Base-by-base conservation (phyloP, 2,797 vertebrate species). In the Podargus strigoides region DNA sequence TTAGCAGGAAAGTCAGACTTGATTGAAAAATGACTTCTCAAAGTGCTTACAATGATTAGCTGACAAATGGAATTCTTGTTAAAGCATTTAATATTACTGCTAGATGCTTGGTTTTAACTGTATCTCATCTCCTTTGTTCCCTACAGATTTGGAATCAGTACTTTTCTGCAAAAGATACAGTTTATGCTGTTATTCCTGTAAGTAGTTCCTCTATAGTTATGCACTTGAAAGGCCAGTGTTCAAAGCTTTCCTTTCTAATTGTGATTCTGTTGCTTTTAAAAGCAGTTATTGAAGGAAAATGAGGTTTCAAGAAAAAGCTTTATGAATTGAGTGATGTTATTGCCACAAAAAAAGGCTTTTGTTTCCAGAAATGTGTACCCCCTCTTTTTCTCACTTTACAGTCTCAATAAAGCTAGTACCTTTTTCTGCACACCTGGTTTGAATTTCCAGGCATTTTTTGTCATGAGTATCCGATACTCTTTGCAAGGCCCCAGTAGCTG, bases 111-210 rank as follows among this genome's bases (percentile, higher is more conserved):
- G 47, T 59, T 67, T 85, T 34, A 94, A 73, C 67, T 56, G 30
- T 53, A 20, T 62, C 39, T 73, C 20, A n/a, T 56, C 44, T 90
- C 46, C 76, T 85, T 94, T 90, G 17, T 96, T 96, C 95, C 59
- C 59, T 94, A 14, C 97, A 99, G 99, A 98, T 99, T 73, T 99
- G 99, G 99, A 98, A 98, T 97, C 97, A 98, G n/a, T 99, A 98
- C 97, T 99, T 98, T 95, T 98, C 99, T 56, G 97, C 97, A 66
- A 99, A 98, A 96, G 98, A 99, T 95, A 99, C 99, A 0, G 98
- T 99, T 97, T 99, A 98, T 63, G 99, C 99, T 17, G 98, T 98
- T 94, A 99, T 99, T 97, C 99, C 99, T 60, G 99, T 99, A 97
- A 99, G 99, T 98, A 97, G 23, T 86, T 92, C 72, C 8, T 23